phyloP scores from a whole-genome alignment of 2,888 invertebrate species.

The Macaria liturata region DNA sequence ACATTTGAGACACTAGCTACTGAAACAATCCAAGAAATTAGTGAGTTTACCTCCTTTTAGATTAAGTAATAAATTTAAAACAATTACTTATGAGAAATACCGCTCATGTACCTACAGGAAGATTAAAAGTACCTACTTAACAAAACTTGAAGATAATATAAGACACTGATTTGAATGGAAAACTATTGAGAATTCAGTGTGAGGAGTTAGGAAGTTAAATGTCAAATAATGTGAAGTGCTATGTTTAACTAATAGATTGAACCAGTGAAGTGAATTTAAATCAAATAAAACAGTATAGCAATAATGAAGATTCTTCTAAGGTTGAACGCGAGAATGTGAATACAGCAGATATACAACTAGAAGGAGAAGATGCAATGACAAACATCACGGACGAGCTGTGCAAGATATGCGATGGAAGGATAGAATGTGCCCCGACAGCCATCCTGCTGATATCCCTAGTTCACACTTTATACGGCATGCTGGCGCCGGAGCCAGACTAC shows the following conservation, averaged over 20 bases:
- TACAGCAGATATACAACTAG: constrained; percentile 21
- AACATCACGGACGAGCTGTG: constrained; percentile 72
- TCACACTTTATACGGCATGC: constrained; percentile 69
- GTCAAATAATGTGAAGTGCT: too few relatives aligned
- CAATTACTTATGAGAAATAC: not conserved
- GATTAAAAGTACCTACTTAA: too few relatives aligned
- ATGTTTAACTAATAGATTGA: too few relatives aligned
- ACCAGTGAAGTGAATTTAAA: too few relatives aligned
- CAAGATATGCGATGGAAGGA: constrained; percentile 71
- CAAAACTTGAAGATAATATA: too few relatives aligned
- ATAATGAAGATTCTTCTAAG: constrained; percentile 1
- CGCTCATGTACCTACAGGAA: too few relatives aligned
- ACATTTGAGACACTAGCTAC: constrained; percentile 6
- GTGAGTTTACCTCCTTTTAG: not conserved
- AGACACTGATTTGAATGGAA: too few relatives aligned
- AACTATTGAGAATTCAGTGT: too few relatives aligned
- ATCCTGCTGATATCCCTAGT: constrained; percentile 71
- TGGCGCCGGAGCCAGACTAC: constrained; percentile 67
- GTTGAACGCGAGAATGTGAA: not conserved
- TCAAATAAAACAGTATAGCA: constrained; percentile 5
- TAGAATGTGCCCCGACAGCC: constrained; percentile 76
- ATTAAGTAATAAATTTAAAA: too few relatives aligned
- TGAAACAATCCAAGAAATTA: not conserved
- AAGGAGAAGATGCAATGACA: constrained; percentile 68
- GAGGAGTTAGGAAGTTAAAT: too few relatives aligned